Percentiles rank a stretch among this genome's conserved stretches.
Evolutionary conservation across 2,888 invertebrate species (phyloP).

Genomic region (Synergus japonicus): DNA sequence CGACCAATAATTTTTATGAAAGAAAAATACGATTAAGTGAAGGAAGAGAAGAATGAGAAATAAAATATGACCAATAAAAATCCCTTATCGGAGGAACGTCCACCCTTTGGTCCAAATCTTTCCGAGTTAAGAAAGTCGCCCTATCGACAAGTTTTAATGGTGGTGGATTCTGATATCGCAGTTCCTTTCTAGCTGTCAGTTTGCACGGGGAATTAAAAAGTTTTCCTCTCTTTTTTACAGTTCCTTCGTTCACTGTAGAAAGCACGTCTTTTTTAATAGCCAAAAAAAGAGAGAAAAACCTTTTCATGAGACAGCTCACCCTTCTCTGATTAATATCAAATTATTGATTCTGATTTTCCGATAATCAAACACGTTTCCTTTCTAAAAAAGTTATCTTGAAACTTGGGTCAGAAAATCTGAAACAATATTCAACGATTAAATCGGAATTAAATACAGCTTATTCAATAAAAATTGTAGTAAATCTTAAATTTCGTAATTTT

Average conservation of each 20-base stretch:
- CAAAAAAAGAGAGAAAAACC: neutral
- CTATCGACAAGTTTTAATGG: conserved; percentile 37
- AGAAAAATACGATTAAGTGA: too few species aligned
- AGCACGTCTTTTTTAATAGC: conserved; percentile 7
- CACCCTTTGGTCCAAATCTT: neutral
- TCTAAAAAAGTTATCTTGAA: neutral
- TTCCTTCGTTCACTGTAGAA: neutral
- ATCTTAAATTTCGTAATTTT: too few species aligned
- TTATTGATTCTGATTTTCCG: conserved; percentile 5
- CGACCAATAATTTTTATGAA: neutral
- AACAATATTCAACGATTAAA: neutral
- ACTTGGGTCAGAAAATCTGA: neutral
- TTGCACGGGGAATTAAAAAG: conserved; percentile 26
- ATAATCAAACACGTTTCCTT: neutral
- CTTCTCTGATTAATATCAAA: neutral
- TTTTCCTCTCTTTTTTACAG: neutral
- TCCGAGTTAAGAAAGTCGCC: conserved; percentile 16
- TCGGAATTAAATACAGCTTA: too few species aligned
- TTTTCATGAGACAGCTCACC: neutral
- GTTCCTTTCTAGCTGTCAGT: conserved; percentile 19
- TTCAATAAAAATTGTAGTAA: too few species aligned
- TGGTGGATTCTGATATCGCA: conserved; percentile 13
- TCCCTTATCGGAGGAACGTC: neutral
- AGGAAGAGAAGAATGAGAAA: neutral
- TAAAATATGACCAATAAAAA: conserved; percentile 19